A percentile compares a stretch with the other conserved stretches of the same genome.
These are phyloP conservation scores for Protaetia brevitarsis DNA, from an alignment of 1,140 invertebrate genomes.

Conservation along the genomic window DNA sequence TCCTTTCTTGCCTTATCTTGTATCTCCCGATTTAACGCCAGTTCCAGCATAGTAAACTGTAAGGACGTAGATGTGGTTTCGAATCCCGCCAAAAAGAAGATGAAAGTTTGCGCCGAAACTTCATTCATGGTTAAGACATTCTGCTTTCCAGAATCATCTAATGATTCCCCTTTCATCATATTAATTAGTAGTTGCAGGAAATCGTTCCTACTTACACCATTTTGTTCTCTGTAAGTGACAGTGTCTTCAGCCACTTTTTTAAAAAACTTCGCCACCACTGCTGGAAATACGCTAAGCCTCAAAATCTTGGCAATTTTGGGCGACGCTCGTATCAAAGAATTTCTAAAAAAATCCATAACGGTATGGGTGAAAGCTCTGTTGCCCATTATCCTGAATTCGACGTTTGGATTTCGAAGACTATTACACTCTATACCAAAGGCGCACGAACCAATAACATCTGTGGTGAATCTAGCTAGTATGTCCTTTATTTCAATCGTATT, in stretches of 20 bases:
- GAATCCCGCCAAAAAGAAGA: slow-evolving; percentile 68
- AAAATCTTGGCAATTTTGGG: slow-evolving; percentile 40
- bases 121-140: slow-evolving; percentile 48
- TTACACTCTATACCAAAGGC: slow-evolving; percentile 58
- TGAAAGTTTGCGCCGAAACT: slow-evolving; percentile 59
- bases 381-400: slow-evolving; percentile 53
- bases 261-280: slow-evolving; percentile 51
- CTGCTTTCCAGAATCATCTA: slow-evolving; percentile 31
- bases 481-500: slow-evolving; percentile 46
- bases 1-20: slow-evolving; percentile 58
- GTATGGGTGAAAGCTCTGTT: slow-evolving; percentile 45
- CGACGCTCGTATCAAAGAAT: slow-evolving; percentile 42
- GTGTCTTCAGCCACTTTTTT: slow-evolving; percentile 54
- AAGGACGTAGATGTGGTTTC: slow-evolving; percentile 67
- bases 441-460: slow-evolving; percentile 58
- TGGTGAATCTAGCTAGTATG: slow-evolving; percentile 53
- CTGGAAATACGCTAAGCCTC: slow-evolving; percentile 38
- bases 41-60: slow-evolving; percentile 56
- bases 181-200: slow-evolving; percentile 56
- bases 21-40: slow-evolving; percentile 58
- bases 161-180: slow-evolving; percentile 49
- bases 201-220: slow-evolving; percentile 53
- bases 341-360: slow-evolving; percentile 40
- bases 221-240: slow-evolving; percentile 52
- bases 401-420: slow-evolving; percentile 50